phyloP scores from a whole-genome alignment of 2,113 vertebrate genomes.

The Malurus elegans region DNA sequence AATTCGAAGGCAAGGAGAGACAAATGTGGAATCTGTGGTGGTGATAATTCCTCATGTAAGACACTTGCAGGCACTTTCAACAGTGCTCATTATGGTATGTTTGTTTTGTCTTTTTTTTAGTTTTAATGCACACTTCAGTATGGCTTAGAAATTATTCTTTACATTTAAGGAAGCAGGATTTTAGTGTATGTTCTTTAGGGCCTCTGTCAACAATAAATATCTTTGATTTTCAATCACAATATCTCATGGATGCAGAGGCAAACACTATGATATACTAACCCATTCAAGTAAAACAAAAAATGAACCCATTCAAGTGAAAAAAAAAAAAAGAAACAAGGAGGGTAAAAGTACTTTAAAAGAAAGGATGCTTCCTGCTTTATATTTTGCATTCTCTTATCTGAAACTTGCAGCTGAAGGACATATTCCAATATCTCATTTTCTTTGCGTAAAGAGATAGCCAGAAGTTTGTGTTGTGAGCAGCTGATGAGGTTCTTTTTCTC shows the following conservation, averaged over 20 bases:
- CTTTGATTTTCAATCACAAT: background rate
- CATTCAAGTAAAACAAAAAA: background rate
- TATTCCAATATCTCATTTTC: background rate
- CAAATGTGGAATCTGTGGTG: slow-evolving; percentile 95
- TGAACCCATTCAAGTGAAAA: background rate
- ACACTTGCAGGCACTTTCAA: slow-evolving; percentile 90
- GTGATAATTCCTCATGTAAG: slow-evolving; percentile 93
- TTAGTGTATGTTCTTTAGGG: background rate
- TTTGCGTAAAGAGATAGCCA: background rate
- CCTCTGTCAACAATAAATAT: background rate
- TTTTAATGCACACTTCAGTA: background rate
- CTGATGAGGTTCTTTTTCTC: background rate
- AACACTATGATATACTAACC: background rate
- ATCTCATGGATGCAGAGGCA: background rate
- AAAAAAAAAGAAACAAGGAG: background rate
- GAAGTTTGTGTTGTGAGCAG: background rate
- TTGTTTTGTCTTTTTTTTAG: background rate
- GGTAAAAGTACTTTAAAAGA: background rate
- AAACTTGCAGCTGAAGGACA: background rate
- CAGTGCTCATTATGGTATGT: slow-evolving; percentile 90
- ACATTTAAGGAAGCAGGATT: background rate
- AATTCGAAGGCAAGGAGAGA: slow-evolving; percentile 93
- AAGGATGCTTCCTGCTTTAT: background rate
- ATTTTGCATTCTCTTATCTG: background rate
- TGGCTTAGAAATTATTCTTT: background rate